These are phyloP conservation scores for Popillia japonica DNA, from an alignment of 1,140 invertebrate genomes.

Conservation along the genomic window DNA sequence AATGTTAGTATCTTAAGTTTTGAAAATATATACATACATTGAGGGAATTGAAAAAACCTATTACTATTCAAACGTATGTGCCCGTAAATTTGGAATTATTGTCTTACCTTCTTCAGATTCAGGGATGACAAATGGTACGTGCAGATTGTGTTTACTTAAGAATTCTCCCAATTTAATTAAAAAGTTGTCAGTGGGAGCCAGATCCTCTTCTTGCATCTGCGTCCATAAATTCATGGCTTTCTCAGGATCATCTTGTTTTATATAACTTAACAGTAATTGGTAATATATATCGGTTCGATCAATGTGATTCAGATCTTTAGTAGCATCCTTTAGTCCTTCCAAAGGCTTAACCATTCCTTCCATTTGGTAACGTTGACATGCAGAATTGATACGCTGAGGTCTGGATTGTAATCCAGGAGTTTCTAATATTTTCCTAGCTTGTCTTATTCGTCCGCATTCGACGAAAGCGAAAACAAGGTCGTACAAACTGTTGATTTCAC, in stretches of 20 bases:
- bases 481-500: conserved; percentile 83
- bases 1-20: too few relatives aligned
- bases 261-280: conserved; percentile 74
- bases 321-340: conserved; percentile 77
- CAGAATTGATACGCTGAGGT: conserved; percentile 65
- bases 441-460: conserved; percentile 76
- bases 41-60: too few relatives aligned
- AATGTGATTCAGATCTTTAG: conserved; percentile 76
- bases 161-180: conserved; percentile 71
- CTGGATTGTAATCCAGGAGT: conserved; percentile 74
- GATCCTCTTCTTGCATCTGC: conserved; percentile 81
- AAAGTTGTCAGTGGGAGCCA: conserved; percentile 74
- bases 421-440: conserved; percentile 83
- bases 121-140: conserved; percentile 75
- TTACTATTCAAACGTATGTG: too few relatives aligned
- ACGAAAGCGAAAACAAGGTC: conserved; percentile 83
- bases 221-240: conserved; percentile 81
- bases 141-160: conserved; percentile 69
- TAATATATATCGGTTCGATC: conserved; percentile 79
- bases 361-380: conserved; percentile 63
- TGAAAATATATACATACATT: too few relatives aligned
- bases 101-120: conserved; percentile 46
- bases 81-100: too few relatives aligned
- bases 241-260: conserved; percentile 71
- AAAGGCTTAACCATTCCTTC: conserved; percentile 71